Base-by-base conservation (phyloP, 2,797 vertebrate genomes). In the Pempheris klunzingeri region DNA sequence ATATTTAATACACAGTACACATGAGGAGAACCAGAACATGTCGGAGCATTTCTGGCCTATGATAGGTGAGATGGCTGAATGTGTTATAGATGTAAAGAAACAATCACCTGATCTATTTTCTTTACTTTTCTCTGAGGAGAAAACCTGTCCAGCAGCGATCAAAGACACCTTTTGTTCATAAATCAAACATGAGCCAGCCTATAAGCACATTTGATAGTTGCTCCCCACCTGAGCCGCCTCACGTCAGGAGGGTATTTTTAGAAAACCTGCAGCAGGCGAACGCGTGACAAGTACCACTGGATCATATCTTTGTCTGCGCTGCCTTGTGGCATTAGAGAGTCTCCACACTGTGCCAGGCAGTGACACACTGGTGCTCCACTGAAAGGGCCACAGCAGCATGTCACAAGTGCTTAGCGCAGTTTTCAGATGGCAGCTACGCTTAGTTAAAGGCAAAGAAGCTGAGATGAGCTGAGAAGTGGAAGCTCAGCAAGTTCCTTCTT, bases 401-500 rank as follows among this genome's bases (percentile, higher is more conserved):
- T 57, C 66, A 36, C 28, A 24, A 18, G 28, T 22, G 65, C 20
- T 54, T 20, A 39, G 26, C 18, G 4, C 18, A 4, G 38, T 43
- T 30, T 41, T 53, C 63, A n/a, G 24, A 41, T n/a, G 49, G 18
- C 64, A 30, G n/a, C 36, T n/a, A n/a, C n/a, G n/a, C n/a, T n/a
- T n/a, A 38, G 20, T 36, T 38, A 28, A 28, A 41, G 22, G 43
- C 17, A 43, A 44, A n/a, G n/a, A n/a, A n/a, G 17, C 1, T 30
- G 12, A 39, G 20, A 24, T 15, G 22, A 57, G n/a, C n/a, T n/a
- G n/a, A 22, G 32, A n/a, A 7, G 20, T 36, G 13, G 18, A 34
- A 10, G 52, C 28, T 46, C 8, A 22, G 20, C 46, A 22, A 49
- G n/a, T 49, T 49, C 30, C 3, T 7, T 20, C 5, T 34, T 36